Base-by-base conservation (phyloP, 2,888 invertebrate genomes). In the Noctua fimbriata region DNA sequence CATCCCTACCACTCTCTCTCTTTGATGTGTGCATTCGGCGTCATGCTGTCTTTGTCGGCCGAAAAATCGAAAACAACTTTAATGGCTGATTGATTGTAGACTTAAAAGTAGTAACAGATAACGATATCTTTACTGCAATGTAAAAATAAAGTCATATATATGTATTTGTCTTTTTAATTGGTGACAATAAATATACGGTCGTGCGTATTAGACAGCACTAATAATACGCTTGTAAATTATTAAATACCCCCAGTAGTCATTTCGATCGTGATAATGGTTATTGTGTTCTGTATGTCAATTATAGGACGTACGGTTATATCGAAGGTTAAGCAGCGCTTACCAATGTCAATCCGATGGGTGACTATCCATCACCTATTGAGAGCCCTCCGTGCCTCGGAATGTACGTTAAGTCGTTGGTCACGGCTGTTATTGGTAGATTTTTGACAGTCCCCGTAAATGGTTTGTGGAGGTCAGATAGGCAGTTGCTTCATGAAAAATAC, bases 271-370 rank as follows among this genome's bases (percentile, higher is more conserved):
- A 44, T 44, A 55, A 28, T n/a, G 14, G n/a, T 60, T 52, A 58
- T 73, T 47, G 73, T 14, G 76, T 73, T 73, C 73, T 58, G 73
- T 58, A 60, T 47, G 55, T 44, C 32, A 12, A 71, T 32, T 41
- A 14, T 74, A n/a, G 32, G 32, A 63, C 21, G 4, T 21, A 36
- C 21, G 32, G 10, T 32, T 32, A 9, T 4, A 36, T 65, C 21
- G 6, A 28, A n/a, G 58, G 14, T 14, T 55, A 58, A n/a, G 4
- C 55, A 3, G 12, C 55, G 0, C 4, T 1, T n/a, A n/a, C n/a
- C 5, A 14, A 16, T 7, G 63, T 32, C 63, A 9, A 18, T 7
- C 18, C 9, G 28, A 60, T n/a, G 58, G 58, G n/a, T n/a, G n/a
- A 2, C 5, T 14, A 58, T 63, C 24, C 18, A 32, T 18, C 32